Conservation (phyloP, 2,113 vertebrate species). For the Osmerus mordax region DNA sequence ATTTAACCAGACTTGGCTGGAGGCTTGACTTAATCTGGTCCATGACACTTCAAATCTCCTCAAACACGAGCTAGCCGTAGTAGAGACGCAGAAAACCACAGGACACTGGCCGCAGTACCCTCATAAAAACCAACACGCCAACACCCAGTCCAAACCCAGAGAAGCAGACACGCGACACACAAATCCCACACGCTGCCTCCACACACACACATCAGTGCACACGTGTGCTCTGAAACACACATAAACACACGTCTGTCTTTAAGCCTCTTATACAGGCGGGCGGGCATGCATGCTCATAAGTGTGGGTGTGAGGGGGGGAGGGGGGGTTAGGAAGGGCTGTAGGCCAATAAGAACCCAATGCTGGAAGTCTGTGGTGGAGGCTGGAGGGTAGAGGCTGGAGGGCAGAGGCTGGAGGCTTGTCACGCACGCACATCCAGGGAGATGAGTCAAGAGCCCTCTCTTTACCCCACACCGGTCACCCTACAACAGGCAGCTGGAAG, state of each 20-base stretch:
- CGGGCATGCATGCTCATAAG: slow-evolving; percentile 6
- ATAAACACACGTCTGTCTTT: slow-evolving; percentile 53
- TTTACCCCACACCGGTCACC: neutral
- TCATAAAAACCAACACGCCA: neutral
- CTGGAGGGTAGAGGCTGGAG: slow-evolving; percentile 5
- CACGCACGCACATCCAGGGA: slow-evolving; percentile 37
- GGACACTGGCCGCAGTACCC: neutral
- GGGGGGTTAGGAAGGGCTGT: slow-evolving; percentile 22
- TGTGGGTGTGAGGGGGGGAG: slow-evolving; percentile 22
- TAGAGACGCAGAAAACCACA: neutral
- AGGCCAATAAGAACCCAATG: too few relatives aligned
- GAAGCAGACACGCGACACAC: neutral
- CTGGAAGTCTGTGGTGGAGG: too few relatives aligned
- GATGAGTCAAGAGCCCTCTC: slow-evolving; percentile 33
- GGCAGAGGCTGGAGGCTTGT: slow-evolving; percentile 14
- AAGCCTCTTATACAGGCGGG: slow-evolving; percentile 55
- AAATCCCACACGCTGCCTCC: neutral
- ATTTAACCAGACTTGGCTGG: slow-evolving; percentile 13
- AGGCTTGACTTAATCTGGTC: slow-evolving; percentile 34
- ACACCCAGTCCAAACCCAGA: neutral
- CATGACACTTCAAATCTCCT: slow-evolving; percentile 45
- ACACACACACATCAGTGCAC: neutral
- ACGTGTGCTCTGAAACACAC: slow-evolving; percentile 26
- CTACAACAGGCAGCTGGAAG: slow-evolving; percentile 34
- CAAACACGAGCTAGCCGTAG: slow-evolving; percentile 8